Percentiles rank a stretch among this genome's conserved stretches.
Evolutionary conservation across 2,888 invertebrate genomes (phyloP).

Genomic region (Leucania comma): DNA sequence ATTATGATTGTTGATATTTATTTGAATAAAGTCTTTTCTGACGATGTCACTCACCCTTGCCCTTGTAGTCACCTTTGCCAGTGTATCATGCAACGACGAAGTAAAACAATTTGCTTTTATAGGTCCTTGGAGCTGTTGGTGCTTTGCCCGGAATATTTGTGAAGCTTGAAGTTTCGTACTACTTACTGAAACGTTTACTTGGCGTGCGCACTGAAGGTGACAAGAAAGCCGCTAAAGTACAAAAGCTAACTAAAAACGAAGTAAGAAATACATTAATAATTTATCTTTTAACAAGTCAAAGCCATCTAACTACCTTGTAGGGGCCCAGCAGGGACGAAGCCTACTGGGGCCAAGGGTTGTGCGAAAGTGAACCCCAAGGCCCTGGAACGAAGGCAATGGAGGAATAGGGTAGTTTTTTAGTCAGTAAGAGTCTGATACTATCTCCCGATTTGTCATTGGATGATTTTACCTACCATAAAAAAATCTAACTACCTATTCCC

Average conservation of each 20-base stretch:
- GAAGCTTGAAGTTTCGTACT: constrained; percentile 99
- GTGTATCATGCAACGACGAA: constrained; percentile 22
- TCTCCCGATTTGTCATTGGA: too few species aligned
- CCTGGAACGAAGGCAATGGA: too few species aligned
- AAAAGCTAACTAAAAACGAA: constrained; percentile 97
- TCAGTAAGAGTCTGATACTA: too few species aligned
- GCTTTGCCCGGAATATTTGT: constrained; percentile 99
- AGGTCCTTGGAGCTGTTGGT: constrained; percentile 98
- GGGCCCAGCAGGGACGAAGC: too few species aligned
- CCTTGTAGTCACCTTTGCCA: constrained; percentile 2
- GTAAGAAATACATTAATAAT: constrained; percentile 79
- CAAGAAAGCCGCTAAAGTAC: constrained; percentile 99
- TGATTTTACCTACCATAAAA: too few species aligned
- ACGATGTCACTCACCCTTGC: constrained; percentile 2
- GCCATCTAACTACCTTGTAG: not conserved
- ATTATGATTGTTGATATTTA: not conserved
- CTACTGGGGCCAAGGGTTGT: too few species aligned
- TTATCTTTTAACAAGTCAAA: not conserved
- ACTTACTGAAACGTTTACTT: constrained; percentile 97
- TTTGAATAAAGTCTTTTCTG: not conserved
- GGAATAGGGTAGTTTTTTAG: too few species aligned
- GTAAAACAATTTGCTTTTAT: constrained; percentile 8
- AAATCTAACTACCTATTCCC: too few species aligned
- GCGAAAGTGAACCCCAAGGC: too few species aligned
- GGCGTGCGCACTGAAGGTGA: constrained; percentile 99